Evolutionary conservation across 2,888 invertebrate species (phyloP), one percentile per base, ranked within the genome.

Genomic region (Blera fallax): DNA sequence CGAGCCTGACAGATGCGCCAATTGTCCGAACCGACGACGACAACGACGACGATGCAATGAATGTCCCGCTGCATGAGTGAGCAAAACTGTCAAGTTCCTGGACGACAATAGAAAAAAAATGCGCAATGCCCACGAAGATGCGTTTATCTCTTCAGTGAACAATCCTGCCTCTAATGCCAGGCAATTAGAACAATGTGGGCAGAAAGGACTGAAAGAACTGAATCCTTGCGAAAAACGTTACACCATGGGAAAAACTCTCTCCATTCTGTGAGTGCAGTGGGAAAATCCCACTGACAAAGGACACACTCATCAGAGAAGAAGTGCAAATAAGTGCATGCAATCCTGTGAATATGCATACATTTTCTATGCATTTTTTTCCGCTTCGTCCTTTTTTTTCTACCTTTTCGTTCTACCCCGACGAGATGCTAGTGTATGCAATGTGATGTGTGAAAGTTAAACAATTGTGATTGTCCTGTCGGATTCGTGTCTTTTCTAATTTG

Each of bases 361-460:
- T 45, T 29, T 52, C 21, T 34, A 10, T 40, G 52, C 27, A 2
- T 43, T 52, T 45, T 73, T 48, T 73, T 60, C 18, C 5, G 27
- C 29, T 43, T 70, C 11, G 10, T 64, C 24, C 18, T 64, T 50
- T 40, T 52, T 29, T 24, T 32, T 27, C 37, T 45, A 56, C 34
- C 40, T 34, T 37, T 14, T 8, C 8, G 10, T 34, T 43, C 43
- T 24, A 48, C 8, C 21, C 16, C 37, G 37, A 24, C 37, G 27
- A n/a, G n/a, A 32, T 16, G 32, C 18, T 8, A 32, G 34, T 21
- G 21, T 62, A 48, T 62, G 40, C 73, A 65, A 37, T 60, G 58
- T 65, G 54, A 84, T 80, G 84, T 84, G 84, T 84, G 74, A 84
- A 84, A 84, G 84, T 84, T 84, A 84, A 84, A 84, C 84, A 84